Percentiles rank a stretch among this genome's conserved stretches.
phyloP scores from a whole-genome alignment of 2,113 vertebrate genomes.

The Clinocottus analis region DNA sequence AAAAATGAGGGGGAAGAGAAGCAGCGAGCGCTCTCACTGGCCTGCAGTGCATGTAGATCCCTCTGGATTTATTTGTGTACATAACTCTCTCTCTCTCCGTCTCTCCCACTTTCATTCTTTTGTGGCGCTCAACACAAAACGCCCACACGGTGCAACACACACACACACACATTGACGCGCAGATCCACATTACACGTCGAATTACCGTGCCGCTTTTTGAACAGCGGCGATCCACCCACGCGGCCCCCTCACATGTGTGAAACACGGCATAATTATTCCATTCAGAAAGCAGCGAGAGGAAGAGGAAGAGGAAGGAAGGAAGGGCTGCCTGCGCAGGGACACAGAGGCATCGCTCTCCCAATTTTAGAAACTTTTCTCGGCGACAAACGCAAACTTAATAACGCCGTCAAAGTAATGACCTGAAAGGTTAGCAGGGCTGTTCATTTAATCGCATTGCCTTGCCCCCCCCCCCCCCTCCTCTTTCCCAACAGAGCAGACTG shows the following conservation, averaged over 20 bases:
- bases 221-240: constrained; percentile 49
- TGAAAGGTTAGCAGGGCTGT: constrained; percentile 13
- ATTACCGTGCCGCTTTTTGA: constrained; percentile 48
- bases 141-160: constrained; percentile 57
- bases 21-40: no score
- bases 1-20: constrained; percentile 67
- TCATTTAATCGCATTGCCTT: constrained; percentile 57
- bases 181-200: constrained; percentile 54
- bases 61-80: constrained; percentile 77
- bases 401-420: neutral
- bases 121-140: constrained; percentile 56
- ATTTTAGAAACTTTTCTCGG: constrained; percentile 10
- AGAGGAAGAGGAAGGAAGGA: no score
- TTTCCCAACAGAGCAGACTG: constrained; percentile 48
- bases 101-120: constrained; percentile 65
- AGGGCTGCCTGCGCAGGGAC: no score
- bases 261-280: constrained; percentile 53
- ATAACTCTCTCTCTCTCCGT: constrained; percentile 53
- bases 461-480: constrained; percentile 36
- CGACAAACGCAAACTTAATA: neutral
- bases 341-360: neutral
- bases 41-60: constrained; percentile 42
- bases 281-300: constrained; percentile 33
- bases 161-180: no score
- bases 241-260: constrained; percentile 38